Base-by-base conservation (phyloP, 2,797 vertebrate species). In the Tolypeutes matacus region DNA sequence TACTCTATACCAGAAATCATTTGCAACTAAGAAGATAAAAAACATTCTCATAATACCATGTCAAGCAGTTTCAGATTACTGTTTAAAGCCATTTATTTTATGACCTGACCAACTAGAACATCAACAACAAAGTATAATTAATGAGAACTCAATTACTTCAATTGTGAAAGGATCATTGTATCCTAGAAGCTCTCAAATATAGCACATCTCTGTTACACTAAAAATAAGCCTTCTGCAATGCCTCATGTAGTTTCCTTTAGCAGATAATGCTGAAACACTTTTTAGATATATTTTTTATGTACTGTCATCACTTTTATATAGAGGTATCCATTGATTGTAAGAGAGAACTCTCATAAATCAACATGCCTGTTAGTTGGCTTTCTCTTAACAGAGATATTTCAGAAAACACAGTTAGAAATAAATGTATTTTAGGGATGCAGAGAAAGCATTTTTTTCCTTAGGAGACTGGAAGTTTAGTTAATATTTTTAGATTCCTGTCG, bases 361-460 rank as follows among this genome's bases (percentile, higher is more conserved):
- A 86, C 73, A 72, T 49, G 49, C 18, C 7, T 82, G 88, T 95
- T 86, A 91, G 64, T 94, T 92, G 51, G 17, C 78, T 95, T 96
- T 95, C 42, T 88, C 80, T 95, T 92, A 88, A 89, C 53, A 70
- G 39, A 86, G 62, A 87, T 81, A 95, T 94, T 96, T 95, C 92
- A 96, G 76, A 97, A 96, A 95, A 86, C 73, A 96, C 42, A 83
- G 9, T 95, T 95, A 86, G 69, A 96, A 96, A 94, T 82, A 95
- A 95, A 91, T 90, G 58, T 95, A 89, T 97, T 94, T 96, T 72
- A 90, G 65, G 69, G 58, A 92, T 94, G 69, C 89, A 89, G 78
- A 92, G 91, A 96, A 96, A 95, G 69, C 94, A 90, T 93, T 96
- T 95, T 56, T 56, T 86, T 0, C 20, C 87, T 58, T 92, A 86